Evolutionary conservation across 2,888 invertebrate genomes (phyloP).

Genomic region (Eristalis tenax): DNA sequence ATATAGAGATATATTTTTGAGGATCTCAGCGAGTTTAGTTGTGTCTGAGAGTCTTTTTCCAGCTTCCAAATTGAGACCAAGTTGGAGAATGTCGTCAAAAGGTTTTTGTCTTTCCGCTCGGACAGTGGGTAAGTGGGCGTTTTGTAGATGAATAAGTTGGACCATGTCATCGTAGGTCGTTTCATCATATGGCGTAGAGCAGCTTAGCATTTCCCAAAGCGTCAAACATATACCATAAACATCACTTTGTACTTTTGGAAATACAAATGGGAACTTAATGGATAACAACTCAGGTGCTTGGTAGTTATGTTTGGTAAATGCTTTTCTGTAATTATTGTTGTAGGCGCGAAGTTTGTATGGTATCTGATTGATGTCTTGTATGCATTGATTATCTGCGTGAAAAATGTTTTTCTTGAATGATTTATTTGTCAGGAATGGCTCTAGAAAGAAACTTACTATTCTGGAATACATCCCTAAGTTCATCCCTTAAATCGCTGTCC

Average conservation of each 20-base stretch:
- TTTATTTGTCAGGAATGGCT: background rate
- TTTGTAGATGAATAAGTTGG: slow-evolving; percentile 27
- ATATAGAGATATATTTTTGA: slow-evolving; percentile 12
- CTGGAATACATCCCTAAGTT: slow-evolving; percentile 33
- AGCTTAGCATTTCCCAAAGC: slow-evolving; percentile 65
- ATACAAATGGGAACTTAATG: slow-evolving; percentile 44
- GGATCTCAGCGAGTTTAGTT: slow-evolving; percentile 18
- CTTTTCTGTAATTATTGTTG: slow-evolving; percentile 41
- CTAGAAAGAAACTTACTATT: slow-evolving; percentile 35
- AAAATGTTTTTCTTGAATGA: background rate
- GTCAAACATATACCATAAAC: slow-evolving; percentile 57
- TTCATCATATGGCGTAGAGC: slow-evolving; percentile 38
- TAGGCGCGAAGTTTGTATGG: slow-evolving; percentile 51
- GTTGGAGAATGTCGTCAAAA: slow-evolving; percentile 19
- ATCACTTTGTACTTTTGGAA: slow-evolving; percentile 54
- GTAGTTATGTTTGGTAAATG: slow-evolving; percentile 56
- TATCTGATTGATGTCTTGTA: slow-evolving; percentile 5
- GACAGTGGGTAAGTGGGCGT: slow-evolving; percentile 1
- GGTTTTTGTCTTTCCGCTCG: slow-evolving; percentile 38
- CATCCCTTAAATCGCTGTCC: slow-evolving; percentile 35
- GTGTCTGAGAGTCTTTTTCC: slow-evolving; percentile 51
- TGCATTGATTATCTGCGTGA: slow-evolving; percentile 36
- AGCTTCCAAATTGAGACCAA: slow-evolving; percentile 23
- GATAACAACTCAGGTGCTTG: slow-evolving; percentile 63
- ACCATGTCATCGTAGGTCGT: slow-evolving; percentile 47